Evolutionary conservation across 2,113 vertebrate species (phyloP), one percentile per base, ranked within the genome.

Genomic region (Rana temporaria): DNA sequence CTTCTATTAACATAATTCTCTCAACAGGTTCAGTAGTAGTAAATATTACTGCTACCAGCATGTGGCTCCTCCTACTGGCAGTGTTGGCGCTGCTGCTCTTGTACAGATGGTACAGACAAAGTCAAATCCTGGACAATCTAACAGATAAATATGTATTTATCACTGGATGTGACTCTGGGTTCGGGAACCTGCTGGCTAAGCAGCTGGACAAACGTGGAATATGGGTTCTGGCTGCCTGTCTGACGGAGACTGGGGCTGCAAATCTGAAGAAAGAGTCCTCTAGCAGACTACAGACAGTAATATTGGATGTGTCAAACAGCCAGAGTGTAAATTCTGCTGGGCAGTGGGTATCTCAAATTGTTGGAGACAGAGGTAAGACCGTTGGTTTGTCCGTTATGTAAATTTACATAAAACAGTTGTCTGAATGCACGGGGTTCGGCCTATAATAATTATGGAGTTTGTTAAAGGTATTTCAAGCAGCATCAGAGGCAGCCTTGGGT

Each of bases 101-200:
- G 62, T 81, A 84, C 42, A 87, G 90, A 84, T 89, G 90, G 88
- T 86, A 90, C 67, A 90, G 19, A 84, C 90, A 91, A 34, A 87
- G 84, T 38, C 88, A 89, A 19, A 59, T 86, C 34, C 78, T 92
- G n/a, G 26, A 62, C 4, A 78, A 89, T 78, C 89, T 93, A 12
- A 79, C 79, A 0, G 90, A 94, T 60, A 94, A 92, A 85, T 90
- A 90, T 0, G 94, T 98, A 85, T 79, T 98, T 79, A 93, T 98
- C 89, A 98, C 95, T 0, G 97, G 96, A 74, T 97, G 96, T 0
- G 96, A 97, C 86, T 96, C 95, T 0, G 96, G 96, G 64, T 98
- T 98, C 11, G 96, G 96, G 19, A 90, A 93, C 30, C 87, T 91
- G 69, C 84, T 96, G 89, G 96, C 96, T 2, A 89, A 78, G 66